phyloP scores from a whole-genome alignment of 2,888 invertebrate species.

The Alloplasta piceator region DNA sequence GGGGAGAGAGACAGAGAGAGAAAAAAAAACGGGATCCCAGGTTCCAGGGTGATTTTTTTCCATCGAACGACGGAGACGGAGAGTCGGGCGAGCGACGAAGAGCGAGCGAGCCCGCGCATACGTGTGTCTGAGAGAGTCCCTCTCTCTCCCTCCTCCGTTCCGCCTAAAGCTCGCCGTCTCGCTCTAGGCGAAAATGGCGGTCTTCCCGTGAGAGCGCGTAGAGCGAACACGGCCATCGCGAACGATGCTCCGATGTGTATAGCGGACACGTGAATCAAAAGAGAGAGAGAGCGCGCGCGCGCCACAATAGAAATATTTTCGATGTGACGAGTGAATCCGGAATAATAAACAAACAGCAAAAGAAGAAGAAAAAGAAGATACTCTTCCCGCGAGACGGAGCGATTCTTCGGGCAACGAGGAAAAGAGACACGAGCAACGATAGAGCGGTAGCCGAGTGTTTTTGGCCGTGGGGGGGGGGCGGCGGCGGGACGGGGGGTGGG shows the following conservation, averaged over 20 bases:
- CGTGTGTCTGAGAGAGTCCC: slow-evolving; percentile 55
- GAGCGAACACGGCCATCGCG: slow-evolving; percentile 73
- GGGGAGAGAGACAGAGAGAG: too few relatives aligned
- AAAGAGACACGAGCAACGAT: slow-evolving; percentile 34
- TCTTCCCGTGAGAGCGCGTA: slow-evolving; percentile 75
- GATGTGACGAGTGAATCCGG: not conserved
- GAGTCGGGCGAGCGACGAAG: slow-evolving; percentile 41
- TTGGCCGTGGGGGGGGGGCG: slow-evolving; percentile 39
- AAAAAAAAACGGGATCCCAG: slow-evolving; percentile 36
- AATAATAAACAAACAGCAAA: not conserved
- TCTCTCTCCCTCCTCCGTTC: slow-evolving; percentile 22
- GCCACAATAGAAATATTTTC: not conserved
- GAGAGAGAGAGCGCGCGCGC: slow-evolving; percentile 44
- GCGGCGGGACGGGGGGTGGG: slow-evolving; percentile 37
- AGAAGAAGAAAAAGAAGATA: not conserved
- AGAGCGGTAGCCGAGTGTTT: slow-evolving; percentile 45
- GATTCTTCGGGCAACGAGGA: slow-evolving; percentile 19
- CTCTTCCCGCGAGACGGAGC: not conserved
- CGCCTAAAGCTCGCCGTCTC: slow-evolving; percentile 62
- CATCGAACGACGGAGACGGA: slow-evolving; percentile 44
- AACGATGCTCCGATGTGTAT: slow-evolving; percentile 70
- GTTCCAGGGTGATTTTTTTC: slow-evolving; percentile 41
- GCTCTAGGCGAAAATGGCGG: slow-evolving; percentile 81
- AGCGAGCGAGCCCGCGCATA: slow-evolving; percentile 52
- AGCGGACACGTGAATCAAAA: slow-evolving; percentile 72